Conservation (phyloP, 2,797 vertebrate species). For the Iguana delicatissima region DNA sequence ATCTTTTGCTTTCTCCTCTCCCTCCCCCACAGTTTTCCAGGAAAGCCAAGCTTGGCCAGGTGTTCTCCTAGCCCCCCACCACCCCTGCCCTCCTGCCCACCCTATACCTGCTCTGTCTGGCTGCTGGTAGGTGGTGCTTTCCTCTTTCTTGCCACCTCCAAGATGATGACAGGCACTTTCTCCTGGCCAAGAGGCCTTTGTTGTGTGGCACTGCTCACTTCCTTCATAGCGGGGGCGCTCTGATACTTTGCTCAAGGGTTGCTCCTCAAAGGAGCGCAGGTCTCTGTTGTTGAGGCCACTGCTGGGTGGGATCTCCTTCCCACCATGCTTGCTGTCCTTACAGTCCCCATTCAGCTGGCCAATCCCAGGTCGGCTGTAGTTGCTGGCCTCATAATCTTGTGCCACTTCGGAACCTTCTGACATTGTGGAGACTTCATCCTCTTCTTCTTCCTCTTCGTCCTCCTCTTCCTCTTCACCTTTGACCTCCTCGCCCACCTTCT, state of each 20-base stretch:
- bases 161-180: slow-evolving; percentile 57
- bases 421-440: slow-evolving; percentile 73
- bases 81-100: neutral
- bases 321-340: slow-evolving; percentile 53
- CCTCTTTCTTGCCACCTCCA: slow-evolving; percentile 69
- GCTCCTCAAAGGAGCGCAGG: slow-evolving; percentile 41
- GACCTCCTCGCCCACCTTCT: slow-evolving; percentile 73
- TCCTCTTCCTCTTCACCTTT: slow-evolving; percentile 73
- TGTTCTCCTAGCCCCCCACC: slow-evolving; percentile 19
- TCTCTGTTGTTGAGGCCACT: slow-evolving; percentile 56
- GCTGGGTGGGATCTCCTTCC: slow-evolving; percentile 67
- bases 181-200: slow-evolving; percentile 40
- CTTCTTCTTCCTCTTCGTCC: slow-evolving; percentile 68
- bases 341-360: slow-evolving; percentile 75
- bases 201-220: slow-evolving; percentile 32
- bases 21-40: neutral
- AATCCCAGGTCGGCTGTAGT: slow-evolving; percentile 52
- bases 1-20: neutral
- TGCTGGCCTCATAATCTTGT: slow-evolving; percentile 50
- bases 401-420: slow-evolving; percentile 74
- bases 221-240: slow-evolving; percentile 33
- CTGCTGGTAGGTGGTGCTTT: slow-evolving; percentile 48
- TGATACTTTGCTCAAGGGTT: slow-evolving; percentile 23
- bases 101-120: slow-evolving; percentile 50
- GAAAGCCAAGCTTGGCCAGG: neutral